phyloP scores from a whole-genome alignment of 2,888 invertebrate genomes.

The Loripinus fragilis region DNA sequence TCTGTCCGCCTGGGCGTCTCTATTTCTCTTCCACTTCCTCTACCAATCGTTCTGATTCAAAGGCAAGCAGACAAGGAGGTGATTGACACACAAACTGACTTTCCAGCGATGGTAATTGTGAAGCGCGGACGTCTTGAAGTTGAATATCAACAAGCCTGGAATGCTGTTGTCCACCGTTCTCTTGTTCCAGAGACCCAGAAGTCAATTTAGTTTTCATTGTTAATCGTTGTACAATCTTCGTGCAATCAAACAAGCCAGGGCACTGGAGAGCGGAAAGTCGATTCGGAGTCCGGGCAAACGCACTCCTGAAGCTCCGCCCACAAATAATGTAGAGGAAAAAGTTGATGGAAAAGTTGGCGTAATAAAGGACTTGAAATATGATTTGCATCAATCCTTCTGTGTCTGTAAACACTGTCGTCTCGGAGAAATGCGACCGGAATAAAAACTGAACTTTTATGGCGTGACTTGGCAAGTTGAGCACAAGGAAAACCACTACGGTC shows the following conservation, averaged over 20 bases:
- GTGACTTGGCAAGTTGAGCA: slow-evolving; percentile 86
- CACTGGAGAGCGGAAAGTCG: slow-evolving; percentile 37
- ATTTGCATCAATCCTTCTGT: slow-evolving; percentile 79
- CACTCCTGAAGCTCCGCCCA: slow-evolving; percentile 71
- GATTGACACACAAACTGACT: slow-evolving; percentile 67
- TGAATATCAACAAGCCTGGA: slow-evolving; percentile 72
- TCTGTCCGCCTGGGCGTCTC: too few species aligned
- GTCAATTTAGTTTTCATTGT: slow-evolving; percentile 35
- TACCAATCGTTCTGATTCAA: slow-evolving; percentile 45
- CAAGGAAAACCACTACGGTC: slow-evolving; percentile 91
- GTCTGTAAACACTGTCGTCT: slow-evolving; percentile 55
- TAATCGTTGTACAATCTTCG: slow-evolving; percentile 21
- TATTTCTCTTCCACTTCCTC: too few species aligned
- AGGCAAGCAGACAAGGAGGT: slow-evolving; percentile 67
- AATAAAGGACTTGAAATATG: slow-evolving; percentile 88
- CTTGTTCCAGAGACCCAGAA: neutral
- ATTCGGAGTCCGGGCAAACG: slow-evolving; percentile 56
- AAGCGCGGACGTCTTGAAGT: slow-evolving; percentile 66
- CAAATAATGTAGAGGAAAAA: slow-evolving; percentile 88
- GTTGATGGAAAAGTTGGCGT: slow-evolving; percentile 91
- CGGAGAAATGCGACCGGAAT: slow-evolving; percentile 63
- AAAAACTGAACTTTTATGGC: slow-evolving; percentile 72
- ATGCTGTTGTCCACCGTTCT: slow-evolving; percentile 49
- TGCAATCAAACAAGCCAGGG: slow-evolving; percentile 23
- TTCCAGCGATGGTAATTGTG: slow-evolving; percentile 69